Evolutionary conservation across 2,113 vertebrate species (phyloP).

Genomic region (Coreoperca whiteheadi): DNA sequence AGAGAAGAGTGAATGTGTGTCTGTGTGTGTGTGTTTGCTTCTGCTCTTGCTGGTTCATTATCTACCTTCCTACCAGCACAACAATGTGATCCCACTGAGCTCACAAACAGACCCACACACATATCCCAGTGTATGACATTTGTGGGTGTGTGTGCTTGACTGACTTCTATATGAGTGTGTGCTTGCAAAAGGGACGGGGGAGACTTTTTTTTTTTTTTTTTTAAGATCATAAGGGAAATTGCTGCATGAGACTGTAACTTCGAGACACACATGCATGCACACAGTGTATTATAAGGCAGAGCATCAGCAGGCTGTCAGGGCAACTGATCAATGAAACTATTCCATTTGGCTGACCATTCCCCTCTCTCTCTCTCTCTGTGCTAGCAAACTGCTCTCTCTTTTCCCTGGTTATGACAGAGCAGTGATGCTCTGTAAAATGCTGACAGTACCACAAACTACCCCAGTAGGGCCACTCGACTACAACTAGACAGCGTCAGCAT

Average conservation of each 20-base stretch:
- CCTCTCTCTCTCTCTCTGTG: slow-evolving; percentile 25
- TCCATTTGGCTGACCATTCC: slow-evolving; percentile 75
- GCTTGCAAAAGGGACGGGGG: slow-evolving; percentile 35
- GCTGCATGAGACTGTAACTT: slow-evolving; percentile 45
- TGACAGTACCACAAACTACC: slow-evolving; percentile 70
- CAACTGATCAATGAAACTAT: slow-evolving; percentile 80
- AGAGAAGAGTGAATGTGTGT: slow-evolving; percentile 47
- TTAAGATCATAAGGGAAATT: slow-evolving; percentile 52
- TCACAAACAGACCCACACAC: slow-evolving; percentile 27
- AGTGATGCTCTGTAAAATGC: slow-evolving; percentile 70
- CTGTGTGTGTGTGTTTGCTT: slow-evolving; percentile 35
- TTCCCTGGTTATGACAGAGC: slow-evolving; percentile 58
- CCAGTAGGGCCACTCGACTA: slow-evolving; percentile 64
- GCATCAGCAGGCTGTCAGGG: slow-evolving; percentile 76
- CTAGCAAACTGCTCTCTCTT: slow-evolving; percentile 49
- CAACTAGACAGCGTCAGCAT: slow-evolving; percentile 71
- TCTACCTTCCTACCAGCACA: slow-evolving; percentile 72
- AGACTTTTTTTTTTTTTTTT: slow-evolving; percentile 42
- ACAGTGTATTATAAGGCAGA: slow-evolving; percentile 67
- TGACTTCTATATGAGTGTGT: slow-evolving; percentile 45
- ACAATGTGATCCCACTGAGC: slow-evolving; percentile 68
- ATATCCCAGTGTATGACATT: slow-evolving; percentile 45
- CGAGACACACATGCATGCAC: slow-evolving; percentile 14
- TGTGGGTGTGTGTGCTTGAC: slow-evolving; percentile 38
- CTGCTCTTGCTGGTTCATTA: slow-evolving; percentile 72